Evolutionary conservation across 2,797 vertebrate genomes (phyloP).

Genomic region (Gephyroberyx darwinii): DNA sequence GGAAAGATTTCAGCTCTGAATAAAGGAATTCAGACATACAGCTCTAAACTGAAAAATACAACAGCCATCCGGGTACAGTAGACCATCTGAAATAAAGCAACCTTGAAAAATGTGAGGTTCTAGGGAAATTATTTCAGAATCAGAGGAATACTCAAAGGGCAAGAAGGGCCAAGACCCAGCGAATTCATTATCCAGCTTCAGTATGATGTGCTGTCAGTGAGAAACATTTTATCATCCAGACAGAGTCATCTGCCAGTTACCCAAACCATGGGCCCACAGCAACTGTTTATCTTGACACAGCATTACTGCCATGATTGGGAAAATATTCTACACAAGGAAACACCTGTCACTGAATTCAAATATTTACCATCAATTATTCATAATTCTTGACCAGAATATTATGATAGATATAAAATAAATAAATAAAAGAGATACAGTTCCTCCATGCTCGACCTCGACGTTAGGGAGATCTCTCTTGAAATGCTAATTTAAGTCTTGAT

Average conservation of each 20-base stretch:
- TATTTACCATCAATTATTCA: constrained; percentile 76
- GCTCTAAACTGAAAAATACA: constrained; percentile 8
- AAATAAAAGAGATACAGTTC: constrained; percentile 59
- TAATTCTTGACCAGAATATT: constrained; percentile 66
- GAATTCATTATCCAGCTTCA: background rate
- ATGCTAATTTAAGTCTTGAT: constrained; percentile 60
- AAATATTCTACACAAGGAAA: constrained; percentile 54
- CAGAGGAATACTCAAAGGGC: constrained; percentile 19
- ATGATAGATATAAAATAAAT: constrained; percentile 36
- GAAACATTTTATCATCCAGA: constrained; percentile 29
- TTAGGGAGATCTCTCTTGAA: constrained; percentile 50
- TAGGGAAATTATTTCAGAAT: constrained; percentile 33
- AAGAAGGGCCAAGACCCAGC: background rate
- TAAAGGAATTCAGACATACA: constrained; percentile 20
- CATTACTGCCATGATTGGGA: constrained; percentile 48
- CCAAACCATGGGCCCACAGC: constrained; percentile 24
- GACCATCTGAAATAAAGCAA: constrained; percentile 26
- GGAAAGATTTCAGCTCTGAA: constrained; percentile 19
- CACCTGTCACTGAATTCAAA: constrained; percentile 60
- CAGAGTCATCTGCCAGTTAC: constrained; percentile 12
- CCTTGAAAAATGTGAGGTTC: constrained; percentile 27
- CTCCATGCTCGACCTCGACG: constrained; percentile 48
- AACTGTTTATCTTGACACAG: constrained; percentile 42
- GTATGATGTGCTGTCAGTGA: too few species aligned
- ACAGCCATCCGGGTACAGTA: constrained; percentile 1